Evolutionary conservation across 2,888 invertebrate species (phyloP), one percentile per base, ranked within the genome.

Genomic region (Noctua janthina): DNA sequence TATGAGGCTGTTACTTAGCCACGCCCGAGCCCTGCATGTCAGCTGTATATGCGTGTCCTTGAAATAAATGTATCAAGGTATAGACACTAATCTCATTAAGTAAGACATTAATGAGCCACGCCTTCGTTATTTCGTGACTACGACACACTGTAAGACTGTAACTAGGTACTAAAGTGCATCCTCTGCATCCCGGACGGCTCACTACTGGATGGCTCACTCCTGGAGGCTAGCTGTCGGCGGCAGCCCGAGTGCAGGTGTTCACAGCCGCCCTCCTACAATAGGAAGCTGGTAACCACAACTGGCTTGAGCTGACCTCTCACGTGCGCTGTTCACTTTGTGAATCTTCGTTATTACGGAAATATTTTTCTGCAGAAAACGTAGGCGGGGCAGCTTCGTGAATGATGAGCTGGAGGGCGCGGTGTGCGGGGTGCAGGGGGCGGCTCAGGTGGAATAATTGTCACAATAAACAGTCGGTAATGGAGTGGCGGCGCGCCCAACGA

Each of bases 381-480:
- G 90, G 85, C 81, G 83, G 82, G 83, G 88, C 78, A 77, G 79
- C 66, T 79, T 79, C 71, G 81, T 89, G 84, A 89, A 85, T 84
- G 85, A 87, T 86, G 86, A 76, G 86, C 76, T 59, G 51, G 43
- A 11, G 49, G 82, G 78, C 74, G 74, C 64, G 56, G 66, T 29
- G 79, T 69, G 74, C 64, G 68, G 69, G 74, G 73, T 43, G 74
- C 64, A 73, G 83, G 20, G 78, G 78, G 68, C 74, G 79, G 85
- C 82, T 86, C 89, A 88, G 90, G 90, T 85, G 89, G 92, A 93
- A 94, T 95, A 95, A 95, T 95, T 95, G 96, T 95, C 95, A 95
- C 95, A 94, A 95, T 96, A 96, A 96, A 96, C 95, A 95, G 93
- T 92, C 92, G 88, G 94, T 95, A 96, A 96, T 95, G 95, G 96